These are phyloP conservation scores for Frankliniella fusca DNA, from an alignment of 2,888 invertebrate genomes.

Conservation along the genomic window DNA sequence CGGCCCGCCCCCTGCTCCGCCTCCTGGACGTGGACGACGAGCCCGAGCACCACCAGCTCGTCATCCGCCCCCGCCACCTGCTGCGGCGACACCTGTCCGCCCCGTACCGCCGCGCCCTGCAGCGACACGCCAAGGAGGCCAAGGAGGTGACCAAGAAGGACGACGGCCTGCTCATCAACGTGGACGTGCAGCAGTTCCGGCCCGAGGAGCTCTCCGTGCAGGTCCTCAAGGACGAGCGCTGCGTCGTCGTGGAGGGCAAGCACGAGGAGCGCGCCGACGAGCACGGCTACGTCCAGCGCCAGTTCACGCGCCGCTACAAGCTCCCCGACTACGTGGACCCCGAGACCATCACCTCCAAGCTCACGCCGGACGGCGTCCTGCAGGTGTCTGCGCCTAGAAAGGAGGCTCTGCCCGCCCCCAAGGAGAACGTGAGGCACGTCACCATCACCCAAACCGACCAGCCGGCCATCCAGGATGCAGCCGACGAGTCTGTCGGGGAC, in stretches of 20 bases:
- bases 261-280: conserved; percentile 13
- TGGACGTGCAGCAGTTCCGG: conserved; percentile 5
- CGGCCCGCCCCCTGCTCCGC: too few relatives aligned
- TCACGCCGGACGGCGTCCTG: conserved; percentile 43
- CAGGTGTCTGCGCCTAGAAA: conserved; percentile 46
- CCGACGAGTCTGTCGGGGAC: background rate
- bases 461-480: background rate
- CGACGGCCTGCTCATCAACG: background rate
- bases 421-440: conserved; percentile 29
- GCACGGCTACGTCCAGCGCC: background rate
- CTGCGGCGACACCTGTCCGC: too few relatives aligned
- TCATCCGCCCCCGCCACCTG: background rate
- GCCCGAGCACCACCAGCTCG: background rate
- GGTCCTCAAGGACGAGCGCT: conserved; percentile 3
- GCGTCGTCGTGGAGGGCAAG: conserved; percentile 7
- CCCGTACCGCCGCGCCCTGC: too few relatives aligned
- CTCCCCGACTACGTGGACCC: background rate
- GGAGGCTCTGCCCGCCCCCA: conserved; percentile 45
- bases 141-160: background rate
- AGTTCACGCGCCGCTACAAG: conserved; percentile 7
- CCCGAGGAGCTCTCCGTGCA: conserved; percentile 7
- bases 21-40: background rate
- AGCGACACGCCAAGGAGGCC: background rate
- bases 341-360: background rate
- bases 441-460: background rate